These are phyloP conservation scores for Adelphocoris suturalis DNA, from an alignment of 2,888 invertebrate species.

Conservation along the genomic window DNA sequence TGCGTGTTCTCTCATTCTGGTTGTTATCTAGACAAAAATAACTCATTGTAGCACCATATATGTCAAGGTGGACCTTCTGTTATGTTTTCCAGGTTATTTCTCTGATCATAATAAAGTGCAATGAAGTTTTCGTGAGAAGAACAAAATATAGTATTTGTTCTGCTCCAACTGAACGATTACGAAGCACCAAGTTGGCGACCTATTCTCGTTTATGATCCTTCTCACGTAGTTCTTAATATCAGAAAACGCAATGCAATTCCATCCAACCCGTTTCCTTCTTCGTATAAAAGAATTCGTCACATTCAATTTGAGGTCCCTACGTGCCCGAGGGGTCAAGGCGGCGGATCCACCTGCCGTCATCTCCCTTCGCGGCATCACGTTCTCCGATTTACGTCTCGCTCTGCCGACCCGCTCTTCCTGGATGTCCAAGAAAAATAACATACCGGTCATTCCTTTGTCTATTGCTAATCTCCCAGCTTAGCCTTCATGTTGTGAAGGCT, in stretches of 20 bases:
- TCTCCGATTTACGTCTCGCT: constrained; percentile 21
- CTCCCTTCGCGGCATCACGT: neutral
- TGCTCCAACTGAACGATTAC: neutral
- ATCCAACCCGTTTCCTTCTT: neutral
- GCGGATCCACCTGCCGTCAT: neutral
- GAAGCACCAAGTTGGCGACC: neutral
- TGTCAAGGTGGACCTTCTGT: no score
- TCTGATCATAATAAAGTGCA: no score
- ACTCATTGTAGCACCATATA: no score
- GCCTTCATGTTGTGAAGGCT: no score
- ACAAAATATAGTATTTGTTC: neutral
- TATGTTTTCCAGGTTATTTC: no score
- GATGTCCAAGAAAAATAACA: neutral
- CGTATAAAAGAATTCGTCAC: constrained; percentile 64
- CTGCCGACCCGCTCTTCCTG: neutral
- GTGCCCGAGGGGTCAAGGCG: constrained; percentile 55
- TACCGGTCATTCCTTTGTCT: no score
- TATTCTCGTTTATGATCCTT: constrained; percentile 1
- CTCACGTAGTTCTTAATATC: constrained; percentile 61
- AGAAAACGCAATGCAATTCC: constrained; percentile 56
- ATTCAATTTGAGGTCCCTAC: constrained; percentile 63
- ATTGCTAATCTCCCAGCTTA: no score
- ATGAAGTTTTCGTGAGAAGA: no score
- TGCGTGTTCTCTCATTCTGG: no score
- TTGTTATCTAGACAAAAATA: no score